Conservation (phyloP, 2,888 invertebrate genomes). For the Drosophila pullipes region DNA sequence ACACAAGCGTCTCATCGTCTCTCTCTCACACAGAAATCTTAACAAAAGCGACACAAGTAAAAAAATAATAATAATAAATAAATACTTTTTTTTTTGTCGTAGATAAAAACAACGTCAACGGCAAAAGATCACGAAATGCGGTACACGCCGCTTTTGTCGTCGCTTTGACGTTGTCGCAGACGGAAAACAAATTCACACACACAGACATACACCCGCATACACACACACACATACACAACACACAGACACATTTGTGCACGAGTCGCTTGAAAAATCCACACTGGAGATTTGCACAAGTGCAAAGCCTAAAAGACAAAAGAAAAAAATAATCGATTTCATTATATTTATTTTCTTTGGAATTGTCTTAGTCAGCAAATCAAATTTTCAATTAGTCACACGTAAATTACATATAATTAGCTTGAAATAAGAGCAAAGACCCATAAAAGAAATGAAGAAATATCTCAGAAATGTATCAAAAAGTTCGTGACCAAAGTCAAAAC, state of each 20-base stretch:
- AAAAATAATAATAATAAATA: constrained; percentile 44
- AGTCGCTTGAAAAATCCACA: constrained; percentile 48
- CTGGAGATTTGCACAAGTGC: constrained; percentile 79
- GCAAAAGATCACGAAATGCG: constrained; percentile 77
- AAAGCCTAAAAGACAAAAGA: constrained; percentile 27
- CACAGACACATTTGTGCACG: constrained; percentile 39
- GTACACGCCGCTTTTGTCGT: constrained; percentile 44
- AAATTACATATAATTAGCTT: not conserved
- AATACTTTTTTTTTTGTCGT: constrained; percentile 29
- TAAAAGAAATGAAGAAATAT: not conserved
- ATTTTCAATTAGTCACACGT: constrained; percentile 11
- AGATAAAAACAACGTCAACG: constrained; percentile 76
- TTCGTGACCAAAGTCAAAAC: constrained; percentile 44
- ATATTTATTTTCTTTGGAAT: constrained; percentile 52
- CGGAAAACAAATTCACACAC: constrained; percentile 68
- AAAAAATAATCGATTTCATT: constrained; percentile 32
- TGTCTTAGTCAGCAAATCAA: constrained; percentile 24
- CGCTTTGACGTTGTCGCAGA: constrained; percentile 66
- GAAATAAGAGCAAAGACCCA: not conserved
- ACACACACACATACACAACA: constrained; percentile 6
- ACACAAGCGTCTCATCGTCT: constrained; percentile 44
- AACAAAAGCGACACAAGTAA: constrained; percentile 29
- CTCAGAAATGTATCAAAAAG: constrained; percentile 18
- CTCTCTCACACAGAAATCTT: constrained; percentile 41
- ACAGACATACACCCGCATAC: constrained; percentile 9